Conservation (phyloP, 2,888 invertebrate genomes). For the Polyploca ridens region DNA sequence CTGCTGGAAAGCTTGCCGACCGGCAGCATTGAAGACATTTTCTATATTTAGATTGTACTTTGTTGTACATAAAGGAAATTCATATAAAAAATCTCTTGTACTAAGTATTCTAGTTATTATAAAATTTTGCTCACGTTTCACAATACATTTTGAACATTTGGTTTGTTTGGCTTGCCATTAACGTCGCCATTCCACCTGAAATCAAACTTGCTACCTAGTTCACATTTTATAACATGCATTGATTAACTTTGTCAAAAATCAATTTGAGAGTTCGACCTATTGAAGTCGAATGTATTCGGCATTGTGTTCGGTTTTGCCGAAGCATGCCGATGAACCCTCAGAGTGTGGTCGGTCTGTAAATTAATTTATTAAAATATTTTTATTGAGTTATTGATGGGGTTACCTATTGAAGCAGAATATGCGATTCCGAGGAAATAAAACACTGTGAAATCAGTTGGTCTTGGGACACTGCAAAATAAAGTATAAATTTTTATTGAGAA, state of each 20-base stretch:
- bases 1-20: no score
- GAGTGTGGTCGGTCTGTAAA: not conserved
- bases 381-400: not conserved
- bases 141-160: slow-evolving; percentile 62
- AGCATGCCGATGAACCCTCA: slow-evolving; percentile 9
- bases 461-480: slow-evolving; percentile 51
- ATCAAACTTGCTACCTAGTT: slow-evolving; percentile 3
- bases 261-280: no score
- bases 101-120: not conserved
- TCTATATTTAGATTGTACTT: no score
- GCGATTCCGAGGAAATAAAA: slow-evolving; percentile 74
- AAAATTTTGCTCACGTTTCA: slow-evolving; percentile 53
- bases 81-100: no score
- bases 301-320: not conserved
- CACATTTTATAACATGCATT: not conserved
- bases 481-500: no score
- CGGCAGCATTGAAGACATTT: no score
- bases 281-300: no score
- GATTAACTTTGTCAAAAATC: not conserved
- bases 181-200: slow-evolving; percentile 60
- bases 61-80: no score
- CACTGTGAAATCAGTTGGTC: slow-evolving; percentile 62
- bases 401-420: slow-evolving; percentile 71
- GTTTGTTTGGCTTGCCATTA: slow-evolving; percentile 62
- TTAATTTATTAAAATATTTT: not conserved